phyloP scores from a whole-genome alignment of 2,113 vertebrate species.

The Leptobrachium leishanense region DNA sequence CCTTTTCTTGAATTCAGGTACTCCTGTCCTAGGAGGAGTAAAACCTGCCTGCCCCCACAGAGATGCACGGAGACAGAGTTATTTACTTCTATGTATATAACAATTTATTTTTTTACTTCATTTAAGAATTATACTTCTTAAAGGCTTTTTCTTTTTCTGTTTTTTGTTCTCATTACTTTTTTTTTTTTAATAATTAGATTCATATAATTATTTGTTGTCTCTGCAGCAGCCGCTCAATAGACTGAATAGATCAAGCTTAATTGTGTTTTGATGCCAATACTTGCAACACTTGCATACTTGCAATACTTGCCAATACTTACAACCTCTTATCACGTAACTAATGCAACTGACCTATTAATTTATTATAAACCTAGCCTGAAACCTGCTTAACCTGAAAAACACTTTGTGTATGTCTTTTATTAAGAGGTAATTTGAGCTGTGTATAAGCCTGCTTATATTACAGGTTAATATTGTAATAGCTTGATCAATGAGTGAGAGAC shows the following conservation, averaged over 20 bases:
- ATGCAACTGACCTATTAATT: conserved; percentile 21
- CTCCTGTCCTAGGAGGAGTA: too few species aligned
- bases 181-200: not conserved
- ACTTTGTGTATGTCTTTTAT: conserved; percentile 22
- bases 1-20: too few species aligned
- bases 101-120: too few species aligned
- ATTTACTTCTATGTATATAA: too few species aligned
- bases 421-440: conserved; percentile 39
- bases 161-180: not conserved
- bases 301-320: too few species aligned
- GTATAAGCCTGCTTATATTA: conserved; percentile 7
- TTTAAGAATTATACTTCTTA: too few species aligned
- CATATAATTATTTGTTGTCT: too few species aligned
- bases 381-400: conserved; percentile 37
- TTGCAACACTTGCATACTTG: too few species aligned
- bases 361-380: conserved; percentile 34
- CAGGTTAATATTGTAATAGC: conserved; percentile 20
- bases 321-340: not conserved
- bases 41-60: too few species aligned
- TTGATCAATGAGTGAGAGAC: not conserved
- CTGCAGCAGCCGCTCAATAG: not conserved
- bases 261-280: not conserved
- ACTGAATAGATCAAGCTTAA: too few species aligned
- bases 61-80: too few species aligned
- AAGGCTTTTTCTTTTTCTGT: too few species aligned